Evolutionary conservation across 2,888 invertebrate species (phyloP).

Genomic region (Blastobasis adustella): DNA sequence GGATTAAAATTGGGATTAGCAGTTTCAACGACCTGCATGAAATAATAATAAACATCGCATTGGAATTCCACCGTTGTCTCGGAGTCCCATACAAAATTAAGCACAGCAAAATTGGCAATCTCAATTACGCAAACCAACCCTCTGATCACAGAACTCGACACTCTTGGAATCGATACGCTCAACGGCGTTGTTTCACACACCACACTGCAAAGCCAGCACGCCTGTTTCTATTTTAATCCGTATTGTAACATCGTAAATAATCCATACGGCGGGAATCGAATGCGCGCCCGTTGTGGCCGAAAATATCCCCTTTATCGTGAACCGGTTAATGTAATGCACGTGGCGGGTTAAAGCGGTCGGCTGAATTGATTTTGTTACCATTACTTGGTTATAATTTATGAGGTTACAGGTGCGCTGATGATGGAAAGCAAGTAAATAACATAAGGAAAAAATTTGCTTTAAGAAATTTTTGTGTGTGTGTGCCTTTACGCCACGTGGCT

Average conservation of each 20-base stretch:
- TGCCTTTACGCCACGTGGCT: too few species aligned
- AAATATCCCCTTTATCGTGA: slow-evolving; percentile 2
- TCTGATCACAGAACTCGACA: neutral
- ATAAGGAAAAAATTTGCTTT: too few species aligned
- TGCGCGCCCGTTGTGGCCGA: slow-evolving; percentile 32
- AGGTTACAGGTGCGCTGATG: too few species aligned
- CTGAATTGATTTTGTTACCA: too few species aligned
- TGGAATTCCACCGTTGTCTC: slow-evolving; percentile 9
- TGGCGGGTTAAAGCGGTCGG: too few species aligned
- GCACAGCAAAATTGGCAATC: neutral
- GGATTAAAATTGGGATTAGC: too few species aligned
- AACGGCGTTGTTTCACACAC: neutral
- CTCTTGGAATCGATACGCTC: neutral
- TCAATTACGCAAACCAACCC: neutral
- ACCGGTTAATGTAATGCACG: neutral
- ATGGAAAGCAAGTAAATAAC: too few species aligned
- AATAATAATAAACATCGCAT: neutral
- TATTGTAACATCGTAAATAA: slow-evolving; percentile 48
- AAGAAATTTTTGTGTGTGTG: too few species aligned
- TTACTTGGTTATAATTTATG: too few species aligned
- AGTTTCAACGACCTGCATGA: too few species aligned
- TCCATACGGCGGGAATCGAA: slow-evolving; percentile 40
- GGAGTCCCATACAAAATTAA: neutral
- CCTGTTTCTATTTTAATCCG: slow-evolving; percentile 45
- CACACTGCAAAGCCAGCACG: slow-evolving; percentile 17